Conservation (phyloP, 37 sponge, comb jelly and placozoan species). For the Chondrilla cf. caribensis region DNA sequence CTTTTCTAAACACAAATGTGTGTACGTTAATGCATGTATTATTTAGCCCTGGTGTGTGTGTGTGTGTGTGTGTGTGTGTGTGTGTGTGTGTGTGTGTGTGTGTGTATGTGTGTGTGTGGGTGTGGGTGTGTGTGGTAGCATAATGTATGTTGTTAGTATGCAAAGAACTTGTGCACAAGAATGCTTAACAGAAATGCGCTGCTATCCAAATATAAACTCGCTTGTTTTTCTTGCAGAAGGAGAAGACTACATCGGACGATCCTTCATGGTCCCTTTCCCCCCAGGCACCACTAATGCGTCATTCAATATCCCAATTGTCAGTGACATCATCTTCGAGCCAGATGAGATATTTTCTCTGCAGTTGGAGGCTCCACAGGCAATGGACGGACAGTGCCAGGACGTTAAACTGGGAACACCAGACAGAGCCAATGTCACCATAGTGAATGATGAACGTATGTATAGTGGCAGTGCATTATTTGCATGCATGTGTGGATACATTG, state of each 20-base stretch:
- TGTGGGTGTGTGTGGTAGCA: no score
- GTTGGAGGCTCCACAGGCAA: not conserved
- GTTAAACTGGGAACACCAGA: not conserved
- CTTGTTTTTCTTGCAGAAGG: not conserved
- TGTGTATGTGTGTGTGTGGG: no score
- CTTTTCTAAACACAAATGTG: no score
- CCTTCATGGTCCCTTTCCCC: not conserved
- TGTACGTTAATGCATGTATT: no score
- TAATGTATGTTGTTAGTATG: no score
- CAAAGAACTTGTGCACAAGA: no score
- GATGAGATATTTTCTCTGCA: not conserved
- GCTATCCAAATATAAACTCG: no score
- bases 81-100: no score
- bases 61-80: no score
- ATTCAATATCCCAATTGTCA: not conserved
- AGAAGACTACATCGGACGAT: not conserved
- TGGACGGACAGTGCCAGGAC: not conserved
- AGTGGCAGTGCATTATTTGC: not conserved
- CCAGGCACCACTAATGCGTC: not conserved
- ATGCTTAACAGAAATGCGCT: no score
- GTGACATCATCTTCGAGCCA: not conserved
- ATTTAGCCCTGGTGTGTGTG: no score
- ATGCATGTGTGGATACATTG: no score
- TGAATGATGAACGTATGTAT: constrained; percentile 14
- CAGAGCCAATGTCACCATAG: constrained; percentile 9